These are phyloP conservation scores for Empis livida DNA, from an alignment of 2,888 invertebrate genomes.

Conservation along the genomic window DNA sequence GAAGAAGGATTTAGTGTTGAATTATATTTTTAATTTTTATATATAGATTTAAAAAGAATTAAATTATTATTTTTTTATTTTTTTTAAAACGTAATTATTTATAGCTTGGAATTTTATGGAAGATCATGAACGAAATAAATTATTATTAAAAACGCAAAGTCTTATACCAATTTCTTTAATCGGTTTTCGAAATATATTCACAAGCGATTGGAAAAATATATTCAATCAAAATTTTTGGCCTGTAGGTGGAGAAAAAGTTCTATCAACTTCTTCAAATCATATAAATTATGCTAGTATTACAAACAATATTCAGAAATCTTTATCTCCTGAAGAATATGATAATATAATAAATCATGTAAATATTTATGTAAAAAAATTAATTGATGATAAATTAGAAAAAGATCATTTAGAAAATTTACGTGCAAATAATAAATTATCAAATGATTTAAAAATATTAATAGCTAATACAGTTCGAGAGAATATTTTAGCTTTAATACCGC, in stretches of 20 bases:
- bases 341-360: slow-evolving; percentile 31
- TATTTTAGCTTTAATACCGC: slow-evolving; percentile 17
- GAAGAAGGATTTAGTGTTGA: too few relatives aligned
- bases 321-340: slow-evolving; percentile 29
- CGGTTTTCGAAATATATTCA: slow-evolving; percentile 16
- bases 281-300: slow-evolving; percentile 8
- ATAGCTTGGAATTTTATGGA: slow-evolving; percentile 27
- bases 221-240: too few relatives aligned
- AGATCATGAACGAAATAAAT: slow-evolving; percentile 32
- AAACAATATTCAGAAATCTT: slow-evolving; percentile 20
- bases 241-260: too few relatives aligned
- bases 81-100: neutral
- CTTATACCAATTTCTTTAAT: slow-evolving; percentile 25
- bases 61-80: neutral
- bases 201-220: too few relatives aligned
- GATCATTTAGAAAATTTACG: slow-evolving; percentile 12
- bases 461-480: slow-evolving; percentile 26
- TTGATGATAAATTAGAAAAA: slow-evolving; percentile 25
- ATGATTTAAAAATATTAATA: slow-evolving; percentile 23
- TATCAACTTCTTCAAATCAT: slow-evolving; percentile 7
- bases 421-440: slow-evolving; percentile 14
- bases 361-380: slow-evolving; percentile 28
- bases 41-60: too few relatives aligned
- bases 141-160: slow-evolving; percentile 18
- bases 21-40: too few relatives aligned